Conservation (phyloP, 35 echinoderm and acorn worm species). For the Strongylocentrotus purpuratus region DNA sequence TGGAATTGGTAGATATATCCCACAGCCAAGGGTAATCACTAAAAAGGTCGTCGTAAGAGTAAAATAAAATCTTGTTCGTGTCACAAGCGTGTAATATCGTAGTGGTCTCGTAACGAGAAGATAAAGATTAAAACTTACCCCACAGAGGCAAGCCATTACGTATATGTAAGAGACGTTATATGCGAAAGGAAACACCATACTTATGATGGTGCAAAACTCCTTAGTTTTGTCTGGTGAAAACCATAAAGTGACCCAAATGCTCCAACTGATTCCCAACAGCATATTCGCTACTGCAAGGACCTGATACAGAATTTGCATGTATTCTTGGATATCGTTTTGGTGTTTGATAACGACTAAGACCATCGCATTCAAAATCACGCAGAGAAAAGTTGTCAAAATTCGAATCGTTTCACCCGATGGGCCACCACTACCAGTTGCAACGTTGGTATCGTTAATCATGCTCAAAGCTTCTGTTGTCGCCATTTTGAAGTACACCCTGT, state of each 20-base stretch:
- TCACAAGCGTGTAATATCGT: slow-evolving; percentile 3
- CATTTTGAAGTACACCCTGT: neutral
- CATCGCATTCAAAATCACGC: neutral
- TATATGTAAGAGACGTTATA: neutral
- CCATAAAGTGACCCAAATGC: neutral
- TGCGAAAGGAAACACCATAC: neutral
- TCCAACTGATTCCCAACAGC: neutral
- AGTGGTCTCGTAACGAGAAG: neutral
- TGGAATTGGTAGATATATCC: too few relatives aligned
- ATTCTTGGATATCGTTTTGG: neutral
- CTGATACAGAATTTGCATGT: neutral
- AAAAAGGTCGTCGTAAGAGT: too few relatives aligned
- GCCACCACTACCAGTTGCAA: neutral
- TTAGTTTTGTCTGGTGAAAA: neutral
- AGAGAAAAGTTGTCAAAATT: neutral
- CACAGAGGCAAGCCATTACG: neutral
- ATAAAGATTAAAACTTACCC: neutral
- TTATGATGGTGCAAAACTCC: neutral
- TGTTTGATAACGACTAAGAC: neutral
- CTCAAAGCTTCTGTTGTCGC: neutral
- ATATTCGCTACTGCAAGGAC: neutral
- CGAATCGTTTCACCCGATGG: neutral
- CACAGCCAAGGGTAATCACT: too few relatives aligned
- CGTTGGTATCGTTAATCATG: neutral
- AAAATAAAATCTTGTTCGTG: neutral